These are phyloP conservation scores for Amblyteles armatorius DNA, from an alignment of 2,888 invertebrate genomes.

Conservation along the genomic window DNA sequence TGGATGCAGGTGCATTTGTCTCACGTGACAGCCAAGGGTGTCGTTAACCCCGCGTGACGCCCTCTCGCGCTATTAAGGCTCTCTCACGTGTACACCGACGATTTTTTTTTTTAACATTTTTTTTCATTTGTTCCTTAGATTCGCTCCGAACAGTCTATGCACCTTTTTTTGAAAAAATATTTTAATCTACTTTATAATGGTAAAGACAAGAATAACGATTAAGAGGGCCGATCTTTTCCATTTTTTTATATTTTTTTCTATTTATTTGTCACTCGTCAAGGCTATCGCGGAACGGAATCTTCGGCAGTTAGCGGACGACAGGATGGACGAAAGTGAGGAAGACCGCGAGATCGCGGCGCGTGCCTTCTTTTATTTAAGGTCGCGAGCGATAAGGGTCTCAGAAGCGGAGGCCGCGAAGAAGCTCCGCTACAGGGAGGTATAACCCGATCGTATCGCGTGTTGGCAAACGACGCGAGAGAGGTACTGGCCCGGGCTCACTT, in stretches of 20 bases:
- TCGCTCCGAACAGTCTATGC: too few species aligned
- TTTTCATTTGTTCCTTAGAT: background rate
- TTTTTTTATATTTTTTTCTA: constrained; percentile 34
- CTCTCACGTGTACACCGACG: background rate
- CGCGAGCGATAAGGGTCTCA: constrained; percentile 57
- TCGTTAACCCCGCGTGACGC: constrained; percentile 67
- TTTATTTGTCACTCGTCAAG: constrained; percentile 29
- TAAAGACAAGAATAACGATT: too few species aligned
- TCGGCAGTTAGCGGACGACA: background rate
- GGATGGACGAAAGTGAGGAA: background rate
- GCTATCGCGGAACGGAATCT: constrained; percentile 6
- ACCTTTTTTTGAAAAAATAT: too few species aligned
- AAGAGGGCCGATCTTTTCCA: too few species aligned
- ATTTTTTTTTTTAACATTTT: background rate
- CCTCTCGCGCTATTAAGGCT: constrained; percentile 53
- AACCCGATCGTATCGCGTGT: constrained; percentile 62
- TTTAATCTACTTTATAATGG: too few species aligned
- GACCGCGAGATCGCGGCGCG: constrained; percentile 45
- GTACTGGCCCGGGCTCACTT: constrained; percentile 20
- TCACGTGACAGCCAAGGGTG: constrained; percentile 64
- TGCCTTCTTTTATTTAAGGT: constrained; percentile 65
- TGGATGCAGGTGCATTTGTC: constrained; percentile 73
- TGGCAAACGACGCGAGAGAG: constrained; percentile 51
- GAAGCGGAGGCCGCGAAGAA: constrained; percentile 34
- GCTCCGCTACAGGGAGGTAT: constrained; percentile 47